A percentile compares a stretch with the other conserved stretches of the same genome.
These are phyloP conservation scores for Ibycter americanus DNA, from an alignment of 2,797 vertebrate genomes.

Conservation along the genomic window DNA sequence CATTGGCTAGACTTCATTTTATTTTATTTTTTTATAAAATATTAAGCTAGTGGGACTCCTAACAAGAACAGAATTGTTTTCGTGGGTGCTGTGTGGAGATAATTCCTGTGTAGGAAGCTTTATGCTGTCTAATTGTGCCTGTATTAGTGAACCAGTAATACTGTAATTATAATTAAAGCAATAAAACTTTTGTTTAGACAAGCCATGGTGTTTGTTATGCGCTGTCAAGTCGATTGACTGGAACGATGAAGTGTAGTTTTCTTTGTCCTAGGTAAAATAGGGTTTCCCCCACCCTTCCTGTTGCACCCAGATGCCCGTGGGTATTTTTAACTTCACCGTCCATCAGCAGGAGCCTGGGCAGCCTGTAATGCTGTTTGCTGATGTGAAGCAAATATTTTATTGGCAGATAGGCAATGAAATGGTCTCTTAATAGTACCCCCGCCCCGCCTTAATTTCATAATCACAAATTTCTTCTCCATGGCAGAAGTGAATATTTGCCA, in stretches of 20 bases:
- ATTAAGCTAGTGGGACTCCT: background rate
- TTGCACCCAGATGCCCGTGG: background rate
- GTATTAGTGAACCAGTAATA: background rate
- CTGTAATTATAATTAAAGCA: background rate
- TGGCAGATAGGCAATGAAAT: background rate
- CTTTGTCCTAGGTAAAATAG: background rate
- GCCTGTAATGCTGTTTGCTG: background rate
- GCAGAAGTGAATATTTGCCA: background rate
- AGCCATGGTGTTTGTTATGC: background rate
- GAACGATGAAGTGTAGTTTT: background rate
- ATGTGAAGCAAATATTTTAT: background rate
- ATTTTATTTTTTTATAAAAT: background rate
- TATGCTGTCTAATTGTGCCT: background rate
- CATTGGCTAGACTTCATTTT: background rate
- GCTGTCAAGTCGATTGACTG: background rate
- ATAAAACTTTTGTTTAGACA: background rate
- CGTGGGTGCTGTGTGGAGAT: background rate
- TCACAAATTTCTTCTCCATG: background rate
- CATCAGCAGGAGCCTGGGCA: background rate
- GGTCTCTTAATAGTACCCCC: background rate
- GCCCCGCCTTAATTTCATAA: background rate
- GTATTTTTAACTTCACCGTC: background rate
- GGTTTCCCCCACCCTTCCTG: no score
- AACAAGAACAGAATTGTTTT: background rate
- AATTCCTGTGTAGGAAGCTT: background rate